These are phyloP conservation scores for Plodia interpunctella DNA, from an alignment of 1,140 invertebrate species.

Conservation along the genomic window DNA sequence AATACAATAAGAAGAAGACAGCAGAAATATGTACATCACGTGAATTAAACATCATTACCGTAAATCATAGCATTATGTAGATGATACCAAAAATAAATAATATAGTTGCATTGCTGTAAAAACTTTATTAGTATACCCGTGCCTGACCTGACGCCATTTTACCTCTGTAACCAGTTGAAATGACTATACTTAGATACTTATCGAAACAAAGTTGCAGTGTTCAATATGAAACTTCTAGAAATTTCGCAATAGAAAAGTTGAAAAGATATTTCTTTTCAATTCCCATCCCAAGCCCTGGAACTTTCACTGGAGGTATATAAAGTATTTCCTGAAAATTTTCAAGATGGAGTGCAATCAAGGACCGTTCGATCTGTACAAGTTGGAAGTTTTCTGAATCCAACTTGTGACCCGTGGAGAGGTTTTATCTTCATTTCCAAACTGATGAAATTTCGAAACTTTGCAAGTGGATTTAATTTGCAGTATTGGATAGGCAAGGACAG, in stretches of 20 bases:
- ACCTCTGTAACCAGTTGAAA: background rate
- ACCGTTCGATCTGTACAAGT: conserved; percentile 40
- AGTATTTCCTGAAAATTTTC: conserved; percentile 57
- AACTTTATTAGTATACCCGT: too few species aligned
- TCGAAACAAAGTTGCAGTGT: conserved; percentile 1
- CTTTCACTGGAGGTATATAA: conserved; percentile 24
- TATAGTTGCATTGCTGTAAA: too few species aligned
- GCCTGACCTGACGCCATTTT: too few species aligned
- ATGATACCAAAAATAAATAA: too few species aligned
- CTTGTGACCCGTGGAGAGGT: conserved; percentile 41
- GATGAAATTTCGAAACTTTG: conserved; percentile 63
- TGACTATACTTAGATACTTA: background rate
- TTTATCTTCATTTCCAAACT: conserved; percentile 45
- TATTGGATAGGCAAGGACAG: background rate
- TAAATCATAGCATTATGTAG: too few species aligned
- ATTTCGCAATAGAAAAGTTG: background rate
- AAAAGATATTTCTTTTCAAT: conserved; percentile 22
- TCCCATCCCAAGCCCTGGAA: conserved; percentile 27
- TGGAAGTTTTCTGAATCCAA: conserved; percentile 46
- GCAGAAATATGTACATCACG: too few species aligned
- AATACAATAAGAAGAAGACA: too few species aligned
- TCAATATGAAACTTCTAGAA: conserved; percentile 2
- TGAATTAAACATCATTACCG: too few species aligned
- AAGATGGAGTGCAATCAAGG: conserved; percentile 59
- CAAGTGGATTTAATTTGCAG: conserved; percentile 41